Base-by-base conservation (phyloP, 1,140 invertebrate genomes). In the Armadillidium nasatum region DNA sequence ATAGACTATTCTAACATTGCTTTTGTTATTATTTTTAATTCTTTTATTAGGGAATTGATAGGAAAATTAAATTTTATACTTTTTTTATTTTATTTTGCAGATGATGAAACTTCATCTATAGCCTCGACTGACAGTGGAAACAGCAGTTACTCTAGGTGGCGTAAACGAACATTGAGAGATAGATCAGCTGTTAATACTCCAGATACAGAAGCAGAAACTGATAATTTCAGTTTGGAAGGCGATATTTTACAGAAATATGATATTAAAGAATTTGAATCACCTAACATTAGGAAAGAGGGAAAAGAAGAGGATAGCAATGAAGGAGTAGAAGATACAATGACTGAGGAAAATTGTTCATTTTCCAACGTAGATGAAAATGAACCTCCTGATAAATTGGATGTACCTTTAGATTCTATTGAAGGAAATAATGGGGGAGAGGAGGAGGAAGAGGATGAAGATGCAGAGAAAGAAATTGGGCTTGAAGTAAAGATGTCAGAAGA, bases 401-500 rank as follows among this genome's bases (percentile, higher is more conserved):
- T 60, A 33, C 33, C 33, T 33, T 33, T 33, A 19, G 50, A 60
- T 13, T 60, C 50, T 60, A 13, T 60, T 73, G 74, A 81, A 71
- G 84, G 86, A 77, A 85, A 84, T 74, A 79, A 82, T 44, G 81
- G 82, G 71, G 80, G 74, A 50, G 75, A 81, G 9, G 72, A 74
- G 15, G 50, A 77, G 23, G 66, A 70, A 22, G 72, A 73, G 3
- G 45, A 73, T 4, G 72, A 73, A 2, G 72, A 73, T 9, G 7
- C 15, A 74, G 46, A 67, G 60, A 67, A 43, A 67, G 33, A 74
- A 13, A 33, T 10, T 4, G 21, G 15, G n/a, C 10, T 45, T 15
- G 68, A 75, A 46, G n/a, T 44, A 45, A 66, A 70, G n/a, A 70
- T 13, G 19, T 13, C 3, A 60, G 50, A 60, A 60, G 50, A 60